Evolutionary conservation across 2,113 vertebrate species (phyloP).

Genomic region (Dicentrarchus labrax): DNA sequence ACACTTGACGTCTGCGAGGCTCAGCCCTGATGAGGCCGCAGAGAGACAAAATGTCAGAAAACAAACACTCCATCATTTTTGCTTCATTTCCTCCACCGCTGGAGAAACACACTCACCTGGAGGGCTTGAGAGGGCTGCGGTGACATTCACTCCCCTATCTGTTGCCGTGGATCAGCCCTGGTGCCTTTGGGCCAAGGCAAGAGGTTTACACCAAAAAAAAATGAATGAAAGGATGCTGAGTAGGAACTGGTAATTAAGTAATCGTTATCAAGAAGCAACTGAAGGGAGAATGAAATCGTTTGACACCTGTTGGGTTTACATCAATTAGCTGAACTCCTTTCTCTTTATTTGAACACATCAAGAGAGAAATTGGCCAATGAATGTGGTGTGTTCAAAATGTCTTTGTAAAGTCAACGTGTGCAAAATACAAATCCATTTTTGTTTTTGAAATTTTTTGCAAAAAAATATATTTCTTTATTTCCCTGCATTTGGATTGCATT

Average conservation of each 20-base stretch:
- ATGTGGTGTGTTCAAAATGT: neutral
- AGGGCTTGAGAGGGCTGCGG: slow-evolving; percentile 83
- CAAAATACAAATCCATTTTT: neutral
- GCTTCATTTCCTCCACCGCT: slow-evolving; percentile 88
- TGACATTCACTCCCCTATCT: slow-evolving; percentile 83
- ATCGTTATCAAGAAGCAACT: slow-evolving; percentile 38
- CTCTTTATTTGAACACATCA: neutral
- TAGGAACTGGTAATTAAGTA: slow-evolving; percentile 48
- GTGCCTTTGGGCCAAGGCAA: slow-evolving; percentile 79
- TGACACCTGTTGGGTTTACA: slow-evolving; percentile 67
- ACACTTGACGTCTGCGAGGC: slow-evolving; percentile 88
- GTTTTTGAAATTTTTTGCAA: neutral
- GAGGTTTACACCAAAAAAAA: slow-evolving; percentile 73
- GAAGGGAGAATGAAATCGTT: slow-evolving; percentile 33
- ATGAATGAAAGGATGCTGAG: slow-evolving; percentile 49
- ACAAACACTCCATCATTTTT: slow-evolving; percentile 92
- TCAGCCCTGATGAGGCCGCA: slow-evolving; percentile 87
- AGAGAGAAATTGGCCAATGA: neutral
- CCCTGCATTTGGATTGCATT: slow-evolving; percentile 10
- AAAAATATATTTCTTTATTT: neutral
- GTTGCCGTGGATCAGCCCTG: slow-evolving; percentile 80
- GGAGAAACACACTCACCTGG: slow-evolving; percentile 89
- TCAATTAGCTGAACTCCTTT: slow-evolving; percentile 40
- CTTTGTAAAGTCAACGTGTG: neutral
- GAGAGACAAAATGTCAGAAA: slow-evolving; percentile 87